Base-by-base conservation (phyloP, 2,113 vertebrate genomes). In the Myotis yumanensis region DNA sequence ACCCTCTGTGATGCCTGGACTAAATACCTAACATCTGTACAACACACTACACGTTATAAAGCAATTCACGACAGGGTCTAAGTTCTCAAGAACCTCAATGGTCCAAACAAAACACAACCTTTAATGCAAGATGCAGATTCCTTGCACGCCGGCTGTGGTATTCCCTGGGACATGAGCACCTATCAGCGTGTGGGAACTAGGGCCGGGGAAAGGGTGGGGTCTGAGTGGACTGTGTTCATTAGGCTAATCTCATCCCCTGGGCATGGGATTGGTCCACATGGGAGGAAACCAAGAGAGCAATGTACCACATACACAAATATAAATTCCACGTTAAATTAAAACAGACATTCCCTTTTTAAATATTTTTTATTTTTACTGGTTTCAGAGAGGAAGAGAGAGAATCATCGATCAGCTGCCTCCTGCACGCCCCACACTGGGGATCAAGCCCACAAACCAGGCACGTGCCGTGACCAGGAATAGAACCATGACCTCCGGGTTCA, bases 21-120 rank as follows among this genome's bases (percentile, higher is more conserved):
- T 0, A 32, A 18, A 37, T 0, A 8, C 20, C 0, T 1, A 15
- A 30, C 18, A 2, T n/a, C 0, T 37, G 9, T 16, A 2, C 8
- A 11, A 25, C 16, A 28, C 17, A 0, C 12, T 7, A 12, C 1
- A 4, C 23, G 32, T 59, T 43, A 66, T 37, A 51, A 35, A 35
- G 32, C 40, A 18, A 43, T 7, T 66, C 15, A 2, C 1, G 1
- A 16, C 30, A 14, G 28, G 6, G 20, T 10, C 54, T 30, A 37
- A 4, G 16, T 51, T 82, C 18, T 3, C 15, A 48, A 79, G 46
- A 43, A 20, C 0, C 14, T 48, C 1, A 18, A 9, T 43, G 11
- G 28, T 37, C 68, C 28, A 40, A 40, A 37, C 18, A 30, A 51
- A 48, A 76, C 0, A 14, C 16, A 52, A 3, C 2, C 69, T 22